Conservation (phyloP, 2,888 invertebrate genomes). For the Thymelicus lineola region DNA sequence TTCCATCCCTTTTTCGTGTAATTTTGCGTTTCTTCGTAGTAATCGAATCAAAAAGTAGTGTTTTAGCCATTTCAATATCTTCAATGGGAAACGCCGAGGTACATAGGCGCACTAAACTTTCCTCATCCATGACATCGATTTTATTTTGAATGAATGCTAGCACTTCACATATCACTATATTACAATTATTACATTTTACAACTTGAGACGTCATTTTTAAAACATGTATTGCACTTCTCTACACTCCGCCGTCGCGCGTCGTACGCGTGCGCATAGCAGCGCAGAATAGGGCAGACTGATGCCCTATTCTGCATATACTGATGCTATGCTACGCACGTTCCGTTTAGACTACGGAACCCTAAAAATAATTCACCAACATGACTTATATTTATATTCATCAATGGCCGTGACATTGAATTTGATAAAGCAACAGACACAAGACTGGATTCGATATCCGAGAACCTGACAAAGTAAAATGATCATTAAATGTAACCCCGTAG, state of each 20-base stretch:
- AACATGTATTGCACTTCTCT: no score
- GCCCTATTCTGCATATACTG: no score
- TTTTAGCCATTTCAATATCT: conserved; percentile 40
- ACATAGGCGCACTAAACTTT: conserved; percentile 37
- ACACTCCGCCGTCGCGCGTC: no score
- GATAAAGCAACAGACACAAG: not conserved
- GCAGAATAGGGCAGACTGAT: no score
- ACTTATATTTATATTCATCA: not conserved
- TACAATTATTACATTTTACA: conserved; percentile 28
- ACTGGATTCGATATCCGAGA: not conserved
- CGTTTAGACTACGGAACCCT: no score
- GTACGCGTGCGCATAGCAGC: no score
- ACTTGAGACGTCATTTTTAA: not conserved
- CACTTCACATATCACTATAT: conserved; percentile 37
- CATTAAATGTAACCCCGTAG: not conserved
- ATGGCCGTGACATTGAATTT: not conserved
- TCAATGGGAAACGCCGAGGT: conserved; percentile 35
- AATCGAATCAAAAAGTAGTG: conserved; percentile 39
- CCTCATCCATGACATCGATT: conserved; percentile 39
- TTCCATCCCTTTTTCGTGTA: conserved; percentile 33
- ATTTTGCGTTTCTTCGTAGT: conserved; percentile 20
- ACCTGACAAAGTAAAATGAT: not conserved
- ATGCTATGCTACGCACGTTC: no score
- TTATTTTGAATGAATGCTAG: conserved; percentile 23
- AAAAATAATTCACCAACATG: not conserved